Evolutionary conservation across 2,113 vertebrate genomes (phyloP).

Genomic region (Prunella himalayana): DNA sequence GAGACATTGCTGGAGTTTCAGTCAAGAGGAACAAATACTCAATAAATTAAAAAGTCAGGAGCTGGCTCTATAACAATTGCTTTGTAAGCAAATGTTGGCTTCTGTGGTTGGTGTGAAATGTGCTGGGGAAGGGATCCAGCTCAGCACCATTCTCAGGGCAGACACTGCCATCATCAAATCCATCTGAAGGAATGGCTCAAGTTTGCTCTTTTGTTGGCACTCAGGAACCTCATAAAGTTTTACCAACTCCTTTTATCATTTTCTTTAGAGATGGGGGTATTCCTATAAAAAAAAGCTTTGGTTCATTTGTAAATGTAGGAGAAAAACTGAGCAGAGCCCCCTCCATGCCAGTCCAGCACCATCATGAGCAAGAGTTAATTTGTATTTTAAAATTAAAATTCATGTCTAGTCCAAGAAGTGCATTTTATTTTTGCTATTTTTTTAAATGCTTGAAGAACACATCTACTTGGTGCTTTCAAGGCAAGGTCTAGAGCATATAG

Average conservation of each 20-base stretch:
- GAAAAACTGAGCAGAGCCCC: not conserved
- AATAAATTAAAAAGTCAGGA: slow-evolving; percentile 12
- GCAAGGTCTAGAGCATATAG: not conserved
- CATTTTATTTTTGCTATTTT: not conserved
- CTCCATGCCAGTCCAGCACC: not conserved
- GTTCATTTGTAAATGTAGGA: not conserved
- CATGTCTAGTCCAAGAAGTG: not conserved
- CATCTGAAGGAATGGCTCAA: not conserved
- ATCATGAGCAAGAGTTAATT: not conserved
- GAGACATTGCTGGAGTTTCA: not conserved
- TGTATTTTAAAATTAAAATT: not conserved
- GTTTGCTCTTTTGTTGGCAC: not conserved
- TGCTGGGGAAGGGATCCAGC: not conserved
- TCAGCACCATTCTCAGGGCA: not conserved
- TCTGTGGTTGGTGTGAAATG: not conserved
- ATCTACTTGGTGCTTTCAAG: not conserved
- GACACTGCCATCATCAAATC: not conserved
- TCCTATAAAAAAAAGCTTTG: not conserved
- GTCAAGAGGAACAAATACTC: not conserved
- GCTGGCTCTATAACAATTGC: not conserved
- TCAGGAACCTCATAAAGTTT: not conserved
- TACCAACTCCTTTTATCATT: not conserved
- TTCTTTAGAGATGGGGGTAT: not conserved
- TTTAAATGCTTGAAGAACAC: not conserved
- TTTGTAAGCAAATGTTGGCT: slow-evolving; percentile 38